Evolutionary conservation across 2,888 invertebrate species (phyloP).

Genomic region (Catotricha subobsoleta): DNA sequence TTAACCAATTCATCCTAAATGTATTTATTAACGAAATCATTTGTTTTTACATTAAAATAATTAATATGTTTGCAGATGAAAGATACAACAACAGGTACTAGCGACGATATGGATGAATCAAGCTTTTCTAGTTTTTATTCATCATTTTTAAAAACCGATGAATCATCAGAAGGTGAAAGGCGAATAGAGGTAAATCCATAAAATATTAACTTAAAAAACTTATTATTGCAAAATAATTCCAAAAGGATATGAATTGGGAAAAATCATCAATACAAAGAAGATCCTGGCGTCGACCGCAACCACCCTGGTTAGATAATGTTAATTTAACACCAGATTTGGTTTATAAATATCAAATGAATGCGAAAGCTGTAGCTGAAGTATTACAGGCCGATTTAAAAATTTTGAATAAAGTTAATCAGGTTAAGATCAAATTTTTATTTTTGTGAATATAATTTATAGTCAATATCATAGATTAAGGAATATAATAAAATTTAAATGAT

Average conservation of each 20-base stretch:
- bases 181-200: conserved; percentile 7
- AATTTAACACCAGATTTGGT: conserved; percentile 38
- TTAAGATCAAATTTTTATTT: conserved; percentile 14
- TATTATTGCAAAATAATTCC: conserved; percentile 1
- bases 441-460: not conserved
- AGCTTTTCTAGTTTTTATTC: conserved; percentile 53
- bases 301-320: conserved; percentile 42
- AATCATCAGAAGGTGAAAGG: conserved; percentile 26
- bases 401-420: conserved; percentile 35
- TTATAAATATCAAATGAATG: conserved; percentile 39
- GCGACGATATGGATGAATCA: conserved; percentile 36
- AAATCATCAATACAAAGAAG: not conserved
- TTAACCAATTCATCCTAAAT: no score
- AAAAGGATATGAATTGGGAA: conserved; percentile 3
- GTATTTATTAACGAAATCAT: no score
- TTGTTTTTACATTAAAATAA: no score
- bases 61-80: conserved; percentile 11
- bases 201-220: not conserved
- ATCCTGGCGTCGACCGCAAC: conserved; percentile 23
- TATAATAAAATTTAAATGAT: not conserved
- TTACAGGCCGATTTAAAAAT: conserved; percentile 36
- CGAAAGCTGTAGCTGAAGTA: conserved; percentile 35
- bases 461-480: not conserved
- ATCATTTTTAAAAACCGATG: conserved; percentile 50
- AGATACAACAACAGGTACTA: conserved; percentile 16